Evolutionary conservation across 2,113 vertebrate species (phyloP), one percentile per base, ranked within the genome.

Genomic region (Tor tambroides): DNA sequence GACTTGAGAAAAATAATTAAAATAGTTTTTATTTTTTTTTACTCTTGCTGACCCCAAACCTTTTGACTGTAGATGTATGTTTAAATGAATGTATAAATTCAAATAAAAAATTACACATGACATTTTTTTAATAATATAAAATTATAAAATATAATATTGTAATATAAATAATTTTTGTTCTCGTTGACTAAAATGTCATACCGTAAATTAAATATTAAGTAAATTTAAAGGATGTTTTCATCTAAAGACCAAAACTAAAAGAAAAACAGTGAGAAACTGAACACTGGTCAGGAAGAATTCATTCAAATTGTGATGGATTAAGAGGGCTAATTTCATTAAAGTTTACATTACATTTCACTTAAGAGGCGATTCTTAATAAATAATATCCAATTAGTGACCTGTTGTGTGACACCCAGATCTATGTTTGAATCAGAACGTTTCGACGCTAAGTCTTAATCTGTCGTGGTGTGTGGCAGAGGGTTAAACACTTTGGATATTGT

Each of bases 401-500:
- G 41, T 51, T 69, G 43, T 21, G 26, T 83, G 46, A 83, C 46
- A 80, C 85, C 49, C 51, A 11, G 35, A 43, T 80, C 67, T 43
- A 10, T 7, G 46, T 41, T 86, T 51, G 14, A 65, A 80, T 38
- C 61, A 32, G 41, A 86, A 63, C 35, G 23, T 59, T 67, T 46
- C 28, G 56, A 77, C 17, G 28, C 74, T n/a, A 78, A 74, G 23
- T 46, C 65, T n/a, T 32, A 7, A 43, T 32, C 78, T 51, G 84
- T 74, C 80, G 38, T 86, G 80, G 38, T 88, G 80, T 85, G 79
- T 84, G 86, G 84, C 80, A 49, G 30, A 67, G 69, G 89, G 86
- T 84, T 75, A 84, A 89, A 89, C 38, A 65, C 86, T 79, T 71
- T 43, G 83, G 61, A 74, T 88, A 83, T 89, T 89, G 80, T 89